A percentile compares a stretch with the other conserved stretches of the same genome.
These are phyloP conservation scores for Saccostrea cuccullata DNA, from an alignment of 1,140 invertebrate genomes.

Conservation along the genomic window DNA sequence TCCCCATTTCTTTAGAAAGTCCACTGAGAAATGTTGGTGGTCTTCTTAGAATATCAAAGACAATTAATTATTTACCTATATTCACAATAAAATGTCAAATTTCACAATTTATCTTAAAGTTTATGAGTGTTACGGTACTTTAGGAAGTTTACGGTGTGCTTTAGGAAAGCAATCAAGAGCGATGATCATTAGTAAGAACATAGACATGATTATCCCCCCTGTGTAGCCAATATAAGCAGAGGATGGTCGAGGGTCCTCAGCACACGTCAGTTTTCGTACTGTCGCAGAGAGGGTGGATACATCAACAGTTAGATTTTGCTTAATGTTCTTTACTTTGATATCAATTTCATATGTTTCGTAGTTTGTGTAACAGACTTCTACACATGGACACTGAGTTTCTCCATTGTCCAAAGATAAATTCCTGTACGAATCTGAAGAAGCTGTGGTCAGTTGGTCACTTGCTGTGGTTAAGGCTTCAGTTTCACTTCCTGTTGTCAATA, in stretches of 20 bases:
- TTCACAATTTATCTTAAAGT: too few species aligned
- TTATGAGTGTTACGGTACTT: not conserved
- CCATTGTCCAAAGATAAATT: not conserved
- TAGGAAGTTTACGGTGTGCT: not conserved
- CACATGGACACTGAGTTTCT: not conserved
- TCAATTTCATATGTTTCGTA: not conserved
- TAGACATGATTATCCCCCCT: not conserved
- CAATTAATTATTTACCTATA: too few species aligned
- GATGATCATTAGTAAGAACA: not conserved
- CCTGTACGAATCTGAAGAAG: not conserved
- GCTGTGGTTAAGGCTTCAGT: not conserved
- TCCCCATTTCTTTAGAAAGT: too few species aligned
- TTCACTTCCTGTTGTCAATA: not conserved
- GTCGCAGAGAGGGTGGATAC: not conserved
- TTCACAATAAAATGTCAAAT: too few species aligned
- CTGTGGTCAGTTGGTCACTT: not conserved
- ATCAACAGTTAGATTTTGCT: constrained; percentile 19
- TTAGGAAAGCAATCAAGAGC: not conserved
- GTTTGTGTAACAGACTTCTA: not conserved
- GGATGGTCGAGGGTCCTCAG: constrained; percentile 14
- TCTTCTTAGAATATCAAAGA: too few species aligned
- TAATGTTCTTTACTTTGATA: not conserved
- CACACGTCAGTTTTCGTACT: constrained; percentile 6
- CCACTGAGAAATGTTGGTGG: too few species aligned
- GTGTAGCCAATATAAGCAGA: constrained; percentile 28